A percentile compares a stretch with the other conserved stretches of the same genome.
Evolutionary conservation across 2,113 vertebrate genomes (phyloP).

Genomic region (Tachysurus vachellii): DNA sequence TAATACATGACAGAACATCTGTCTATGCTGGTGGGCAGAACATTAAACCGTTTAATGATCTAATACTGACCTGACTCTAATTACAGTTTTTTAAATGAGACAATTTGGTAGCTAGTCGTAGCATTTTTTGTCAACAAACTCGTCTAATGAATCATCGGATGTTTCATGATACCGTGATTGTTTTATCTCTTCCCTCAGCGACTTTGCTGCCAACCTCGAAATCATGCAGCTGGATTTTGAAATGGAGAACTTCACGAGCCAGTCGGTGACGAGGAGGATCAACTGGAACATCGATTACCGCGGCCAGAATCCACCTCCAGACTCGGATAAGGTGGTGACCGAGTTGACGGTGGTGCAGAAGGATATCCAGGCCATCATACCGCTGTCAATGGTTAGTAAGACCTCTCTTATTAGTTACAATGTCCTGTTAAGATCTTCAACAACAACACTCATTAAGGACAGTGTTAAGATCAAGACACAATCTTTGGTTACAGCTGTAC

Average conservation of each 20-base stretch:
- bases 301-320: slow-evolving; percentile 80
- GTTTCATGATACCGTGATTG: not conserved
- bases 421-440: not conserved
- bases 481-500: slow-evolving; percentile 7
- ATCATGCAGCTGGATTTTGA: slow-evolving; percentile 97
- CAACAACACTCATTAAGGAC: not conserved
- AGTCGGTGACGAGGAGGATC: slow-evolving; percentile 93
- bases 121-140: slow-evolving; percentile 22
- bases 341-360: slow-evolving; percentile 94
- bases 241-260: slow-evolving; percentile 99
- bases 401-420: not conserved
- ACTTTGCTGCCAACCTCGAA: slow-evolving; percentile 78
- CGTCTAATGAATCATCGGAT: slow-evolving; percentile 12
- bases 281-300: slow-evolving; percentile 98
- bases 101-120: not conserved
- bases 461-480: not conserved
- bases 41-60: slow-evolving; percentile 55
- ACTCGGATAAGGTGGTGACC: slow-evolving; percentile 92
- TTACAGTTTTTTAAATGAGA: slow-evolving; percentile 49
- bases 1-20: slow-evolving; percentile 58
- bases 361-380: slow-evolving; percentile 93
- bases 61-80: slow-evolving; percentile 44
- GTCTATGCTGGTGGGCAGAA: slow-evolving; percentile 48
- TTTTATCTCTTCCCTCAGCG: slow-evolving; percentile 67
- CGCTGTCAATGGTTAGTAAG: slow-evolving; percentile 91